These are phyloP conservation scores for Labia minor DNA, from an alignment of 2,888 invertebrate genomes.

Conservation along the genomic window DNA sequence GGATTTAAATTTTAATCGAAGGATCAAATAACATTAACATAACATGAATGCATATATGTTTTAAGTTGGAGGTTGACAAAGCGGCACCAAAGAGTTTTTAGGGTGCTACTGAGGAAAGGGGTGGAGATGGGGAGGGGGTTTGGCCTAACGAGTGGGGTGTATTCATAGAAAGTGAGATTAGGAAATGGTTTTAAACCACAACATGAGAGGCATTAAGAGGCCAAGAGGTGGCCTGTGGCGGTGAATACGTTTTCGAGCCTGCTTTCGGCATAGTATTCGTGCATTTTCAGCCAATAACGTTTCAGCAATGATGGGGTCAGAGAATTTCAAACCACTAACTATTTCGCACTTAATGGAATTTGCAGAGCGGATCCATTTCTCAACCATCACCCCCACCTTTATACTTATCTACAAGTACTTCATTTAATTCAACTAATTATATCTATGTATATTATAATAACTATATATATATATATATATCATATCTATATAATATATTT, in stretches of 20 bases:
- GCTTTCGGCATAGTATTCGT: too few species aligned
- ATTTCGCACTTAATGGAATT: slow-evolving; percentile 2
- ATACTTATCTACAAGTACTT: too few species aligned
- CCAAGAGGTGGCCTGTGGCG: background rate
- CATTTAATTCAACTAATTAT: too few species aligned
- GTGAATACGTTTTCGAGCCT: background rate
- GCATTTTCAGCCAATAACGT: background rate
- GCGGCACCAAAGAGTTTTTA: too few species aligned
- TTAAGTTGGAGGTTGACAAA: too few species aligned
- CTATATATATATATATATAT: too few species aligned
- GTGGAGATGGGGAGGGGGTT: background rate
- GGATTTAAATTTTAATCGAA: too few species aligned
- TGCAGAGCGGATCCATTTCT: background rate
- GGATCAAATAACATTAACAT: too few species aligned
- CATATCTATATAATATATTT: too few species aligned
- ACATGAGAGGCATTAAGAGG: slow-evolving; percentile 3
- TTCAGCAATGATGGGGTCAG: background rate
- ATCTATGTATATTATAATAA: too few species aligned
- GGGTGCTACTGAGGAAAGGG: too few species aligned
- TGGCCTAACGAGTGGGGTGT: background rate
- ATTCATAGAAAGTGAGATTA: background rate
- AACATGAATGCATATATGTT: too few species aligned
- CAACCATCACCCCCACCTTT: background rate
- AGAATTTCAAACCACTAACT: background rate
- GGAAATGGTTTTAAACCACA: slow-evolving; percentile 13